Evolutionary conservation across 2,797 vertebrate species (phyloP), one percentile per base, ranked within the genome.

Genomic region (Karalla daura): DNA sequence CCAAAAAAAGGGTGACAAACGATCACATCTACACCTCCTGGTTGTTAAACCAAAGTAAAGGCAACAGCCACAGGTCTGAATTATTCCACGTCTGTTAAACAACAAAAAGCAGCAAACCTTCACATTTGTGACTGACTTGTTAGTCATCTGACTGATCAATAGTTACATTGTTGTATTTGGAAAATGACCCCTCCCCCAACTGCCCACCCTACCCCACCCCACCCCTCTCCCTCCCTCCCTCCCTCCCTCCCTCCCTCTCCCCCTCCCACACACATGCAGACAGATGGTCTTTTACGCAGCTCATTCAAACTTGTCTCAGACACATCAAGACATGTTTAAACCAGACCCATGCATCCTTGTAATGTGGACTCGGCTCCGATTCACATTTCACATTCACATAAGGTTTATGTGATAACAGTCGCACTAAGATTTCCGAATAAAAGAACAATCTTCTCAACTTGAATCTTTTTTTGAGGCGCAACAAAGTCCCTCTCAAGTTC

Each of bases 221-320:
- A 5, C 10, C 39, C 18, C 18, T 12, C 17, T 12, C 39, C 5
- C 18, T 12, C 40, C 28, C 28, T 7, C 10, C 24, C 43, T 33
- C 11, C 14, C 23, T 27, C 28, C 52, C 51, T 40, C 53, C 51
- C 47, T n/a, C 27, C 44, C 35, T 25, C 49, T 43, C 55, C 41
- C 44, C 25, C 46, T 51, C 40, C 39, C 27, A 50, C 46, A 40
- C 1, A n/a, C n/a, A 39, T 0, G 59, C n/a, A 62, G 32, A 63
- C 86, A 86, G 80, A 83, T 84, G 81, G 84, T 67, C 69, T 58
- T 71, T 80, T 50, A 55, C 0, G 0, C 36, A 24, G 30, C 54
- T 79, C 55, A 70, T 65, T 81, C 44, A 65, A 73, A 74, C 41
- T 64, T 50, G 51, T 47, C 47, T 61, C 46, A 60, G 46, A 46